A percentile compares a stretch with the other conserved stretches of the same genome.
Evolutionary conservation across 2,888 invertebrate genomes (phyloP).

Genomic region (Apocheima hispidaria): DNA sequence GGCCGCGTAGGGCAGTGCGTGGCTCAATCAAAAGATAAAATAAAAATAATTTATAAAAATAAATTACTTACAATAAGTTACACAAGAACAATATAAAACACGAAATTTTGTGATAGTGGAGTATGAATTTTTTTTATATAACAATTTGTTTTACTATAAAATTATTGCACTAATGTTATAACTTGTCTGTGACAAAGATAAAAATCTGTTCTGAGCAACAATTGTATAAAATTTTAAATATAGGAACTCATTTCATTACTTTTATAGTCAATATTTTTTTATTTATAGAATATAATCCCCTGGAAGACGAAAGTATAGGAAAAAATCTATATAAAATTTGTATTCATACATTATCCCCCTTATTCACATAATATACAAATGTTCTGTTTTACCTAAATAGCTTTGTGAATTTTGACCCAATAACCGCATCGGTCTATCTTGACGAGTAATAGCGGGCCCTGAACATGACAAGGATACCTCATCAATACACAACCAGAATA

Average conservation of each 20-base stretch:
- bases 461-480: no score
- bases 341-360: slow-evolving; percentile 47
- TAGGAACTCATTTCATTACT: slow-evolving; percentile 64
- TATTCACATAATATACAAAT: slow-evolving; percentile 1
- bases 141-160: slow-evolving; percentile 38
- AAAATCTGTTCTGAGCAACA: slow-evolving; percentile 69
- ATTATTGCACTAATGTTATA: slow-evolving; percentile 56
- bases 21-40: background rate
- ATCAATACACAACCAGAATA: no score
- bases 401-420: background rate
- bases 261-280: slow-evolving; percentile 47
- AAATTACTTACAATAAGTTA: background rate
- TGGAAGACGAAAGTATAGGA: slow-evolving; percentile 73
- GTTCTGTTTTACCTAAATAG: background rate
- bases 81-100: slow-evolving; percentile 14
- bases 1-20: no score
- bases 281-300: slow-evolving; percentile 57
- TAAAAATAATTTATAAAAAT: background rate
- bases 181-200: slow-evolving; percentile 62
- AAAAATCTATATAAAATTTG: slow-evolving; percentile 63
- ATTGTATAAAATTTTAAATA: slow-evolving; percentile 70
- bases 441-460: no score
- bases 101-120: slow-evolving; percentile 11
- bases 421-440: no score
- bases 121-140: slow-evolving; percentile 3